Conservation (phyloP, 92 coral and sea anemone species). For the Palythoa grandiflora region DNA sequence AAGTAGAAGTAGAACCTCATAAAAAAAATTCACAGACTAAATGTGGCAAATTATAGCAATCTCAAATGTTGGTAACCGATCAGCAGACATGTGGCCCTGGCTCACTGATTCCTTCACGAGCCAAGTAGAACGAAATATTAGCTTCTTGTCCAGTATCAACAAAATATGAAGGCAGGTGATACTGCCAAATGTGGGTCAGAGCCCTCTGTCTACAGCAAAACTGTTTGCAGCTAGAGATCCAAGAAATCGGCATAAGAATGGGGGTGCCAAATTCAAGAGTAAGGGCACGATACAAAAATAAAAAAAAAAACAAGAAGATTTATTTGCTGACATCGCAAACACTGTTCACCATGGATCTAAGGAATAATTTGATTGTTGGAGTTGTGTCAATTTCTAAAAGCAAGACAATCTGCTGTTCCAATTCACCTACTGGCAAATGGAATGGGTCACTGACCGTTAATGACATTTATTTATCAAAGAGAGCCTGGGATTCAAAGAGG, state of each 20-base stretch:
- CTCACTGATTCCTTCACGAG: neutral
- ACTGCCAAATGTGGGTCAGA: neutral
- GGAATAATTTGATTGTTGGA: constrained; percentile 36
- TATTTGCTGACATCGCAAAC: constrained; percentile 41
- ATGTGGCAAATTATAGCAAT: neutral
- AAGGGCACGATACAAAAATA: constrained; percentile 21
- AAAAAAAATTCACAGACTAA: neutral
- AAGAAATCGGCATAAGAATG: neutral
- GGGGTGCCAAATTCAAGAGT: constrained; percentile 19
- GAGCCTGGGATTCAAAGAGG: no score
- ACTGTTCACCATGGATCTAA: constrained; percentile 50
- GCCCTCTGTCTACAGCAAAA: constrained; percentile 11
- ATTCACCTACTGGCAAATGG: no score
- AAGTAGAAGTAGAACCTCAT: no score
- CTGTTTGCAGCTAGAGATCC: neutral
- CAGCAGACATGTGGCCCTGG: no score
- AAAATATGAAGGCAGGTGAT: no score
- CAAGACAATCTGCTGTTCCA: neutral
- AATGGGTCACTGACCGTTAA: no score
- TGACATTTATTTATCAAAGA: no score
- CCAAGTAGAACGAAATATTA: neutral
- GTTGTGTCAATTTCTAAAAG: neutral
- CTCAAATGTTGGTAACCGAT: neutral
- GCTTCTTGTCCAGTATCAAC: no score
- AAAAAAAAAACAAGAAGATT: constrained; percentile 30